A percentile compares a stretch with the other conserved stretches of the same genome.
phyloP scores from a whole-genome alignment of 2,888 invertebrate species.

The Dryadula phaetusa region DNA sequence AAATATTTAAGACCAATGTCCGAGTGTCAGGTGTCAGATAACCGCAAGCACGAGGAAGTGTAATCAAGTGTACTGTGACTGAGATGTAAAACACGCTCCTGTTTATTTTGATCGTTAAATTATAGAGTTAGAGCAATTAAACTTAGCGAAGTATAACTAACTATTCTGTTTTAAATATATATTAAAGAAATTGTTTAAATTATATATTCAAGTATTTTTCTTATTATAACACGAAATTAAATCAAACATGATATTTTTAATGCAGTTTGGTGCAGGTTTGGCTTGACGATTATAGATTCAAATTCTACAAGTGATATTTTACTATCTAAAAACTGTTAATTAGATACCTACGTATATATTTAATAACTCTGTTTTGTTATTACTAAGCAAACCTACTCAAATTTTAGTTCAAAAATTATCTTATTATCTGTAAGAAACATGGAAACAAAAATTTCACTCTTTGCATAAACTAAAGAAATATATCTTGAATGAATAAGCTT shows the following conservation, averaged over 20 bases:
- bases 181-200: no score
- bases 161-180: neutral
- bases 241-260: no score
- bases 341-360: no score
- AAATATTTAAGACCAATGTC: slow-evolving; percentile 12
- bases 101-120: slow-evolving; percentile 31
- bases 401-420: no score
- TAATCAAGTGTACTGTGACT: slow-evolving; percentile 33
- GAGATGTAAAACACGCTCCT: slow-evolving; percentile 27
- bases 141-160: neutral
- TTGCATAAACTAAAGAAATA: neutral
- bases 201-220: neutral
- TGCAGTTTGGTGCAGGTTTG: no score
- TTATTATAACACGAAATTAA: neutral
- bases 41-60: slow-evolving; percentile 35
- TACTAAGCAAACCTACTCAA: no score
- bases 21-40: slow-evolving; percentile 29
- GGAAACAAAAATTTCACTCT: neutral
- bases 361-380: no score
- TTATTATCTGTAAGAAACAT: no score
- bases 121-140: neutral
- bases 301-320: no score
- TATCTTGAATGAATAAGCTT: neutral
- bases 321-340: no score
- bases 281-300: no score